A percentile compares a stretch with the other conserved stretches of the same genome.
Evolutionary conservation across 1,140 invertebrate species (phyloP).

Genomic region (Globodera rostochiensis): DNA sequence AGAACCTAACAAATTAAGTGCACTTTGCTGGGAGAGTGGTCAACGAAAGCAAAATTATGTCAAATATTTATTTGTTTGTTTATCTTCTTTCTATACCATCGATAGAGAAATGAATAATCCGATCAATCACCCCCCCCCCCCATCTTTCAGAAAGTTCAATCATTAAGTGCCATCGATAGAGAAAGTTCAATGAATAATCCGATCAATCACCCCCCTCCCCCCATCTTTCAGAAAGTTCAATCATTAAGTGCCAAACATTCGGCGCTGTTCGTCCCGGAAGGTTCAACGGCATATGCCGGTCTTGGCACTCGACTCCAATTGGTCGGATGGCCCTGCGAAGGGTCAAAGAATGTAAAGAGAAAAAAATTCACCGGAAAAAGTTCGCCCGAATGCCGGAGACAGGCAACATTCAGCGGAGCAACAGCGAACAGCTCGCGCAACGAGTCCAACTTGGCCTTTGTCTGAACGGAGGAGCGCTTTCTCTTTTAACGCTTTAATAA

Average conservation of each 20-base stretch:
- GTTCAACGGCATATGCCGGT: constrained; percentile 21
- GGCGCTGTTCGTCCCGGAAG: constrained; percentile 6
- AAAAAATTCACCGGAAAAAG: constrained; percentile 34
- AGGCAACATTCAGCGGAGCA: constrained; percentile 48
- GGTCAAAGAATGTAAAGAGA: neutral
- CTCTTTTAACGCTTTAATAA: neutral
- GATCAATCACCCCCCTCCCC: too few relatives aligned
- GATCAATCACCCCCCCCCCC: too few relatives aligned
- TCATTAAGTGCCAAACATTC: constrained; percentile 50
- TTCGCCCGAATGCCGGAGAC: constrained; percentile 41
- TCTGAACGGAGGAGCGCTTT: neutral
- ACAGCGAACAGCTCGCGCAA: constrained; percentile 42
- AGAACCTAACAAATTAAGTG: neutral
- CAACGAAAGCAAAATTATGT: too few relatives aligned
- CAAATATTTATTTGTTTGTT: too few relatives aligned
- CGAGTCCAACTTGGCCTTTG: constrained; percentile 31
- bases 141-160: constrained; percentile 21
- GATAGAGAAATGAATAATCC: neutral
- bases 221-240: constrained; percentile 16
- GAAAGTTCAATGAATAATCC: neutral
- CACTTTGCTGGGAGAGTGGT: too few relatives aligned
- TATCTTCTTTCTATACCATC: neutral
- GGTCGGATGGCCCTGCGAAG: constrained; percentile 13
- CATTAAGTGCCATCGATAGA: constrained; percentile 36
- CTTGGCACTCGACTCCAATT: constrained; percentile 39